Evolutionary conservation across 37 sponge, comb jelly and placozoan species (phyloP), one percentile per base, ranked within the genome.

Genomic region (Petrosia ficiformis): DNA sequence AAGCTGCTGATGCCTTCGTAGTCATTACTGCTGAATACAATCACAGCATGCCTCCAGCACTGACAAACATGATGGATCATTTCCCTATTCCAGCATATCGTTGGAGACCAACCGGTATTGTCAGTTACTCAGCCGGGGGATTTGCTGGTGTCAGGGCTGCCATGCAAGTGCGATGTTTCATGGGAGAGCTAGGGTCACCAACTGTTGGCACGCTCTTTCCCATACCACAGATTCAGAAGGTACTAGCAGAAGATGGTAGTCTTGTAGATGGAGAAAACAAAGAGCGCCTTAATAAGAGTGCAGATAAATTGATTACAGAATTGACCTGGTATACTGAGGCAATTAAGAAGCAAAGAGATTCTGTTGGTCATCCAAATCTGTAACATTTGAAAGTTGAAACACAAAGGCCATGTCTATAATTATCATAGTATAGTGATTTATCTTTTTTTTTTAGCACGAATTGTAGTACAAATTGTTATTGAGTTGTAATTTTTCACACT

Each of bases 1-100:
- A 29, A 39, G 83, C 58, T 10, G 85, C 90, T 30, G 97, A 96
- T 77, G 94, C 80, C 1, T 86, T 71, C 70, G 66, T 96, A 0
- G 34, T 90, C 25, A 59, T 93, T 28, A 68, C 91, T 16, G 90
- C 88, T 4, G 97, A 96, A 59, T 96, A 96, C 97, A 96, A 96
- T 77, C 88, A 87, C 75, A 33, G 78, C 68, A 69, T 96, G 16
- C 94, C 94, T 4, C 97, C 97, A 10, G 97, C 94, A 21, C 94
- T 96, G 35, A 82, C 90, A 77, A 96, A 96, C 78, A 48, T 90
- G 52, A 80, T 96, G 59, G 97, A 93, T 73, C 89, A 96, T 72
- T 96, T 96, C 75, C 85, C 90, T 39, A 57, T 65, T 31, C 25
- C 84, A 32, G 80, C 86, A 2, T 96, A 84, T 82, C 75, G 57